These are phyloP conservation scores for Pogonus chalceus DNA, from an alignment of 1,140 invertebrate genomes.

Conservation along the genomic window DNA sequence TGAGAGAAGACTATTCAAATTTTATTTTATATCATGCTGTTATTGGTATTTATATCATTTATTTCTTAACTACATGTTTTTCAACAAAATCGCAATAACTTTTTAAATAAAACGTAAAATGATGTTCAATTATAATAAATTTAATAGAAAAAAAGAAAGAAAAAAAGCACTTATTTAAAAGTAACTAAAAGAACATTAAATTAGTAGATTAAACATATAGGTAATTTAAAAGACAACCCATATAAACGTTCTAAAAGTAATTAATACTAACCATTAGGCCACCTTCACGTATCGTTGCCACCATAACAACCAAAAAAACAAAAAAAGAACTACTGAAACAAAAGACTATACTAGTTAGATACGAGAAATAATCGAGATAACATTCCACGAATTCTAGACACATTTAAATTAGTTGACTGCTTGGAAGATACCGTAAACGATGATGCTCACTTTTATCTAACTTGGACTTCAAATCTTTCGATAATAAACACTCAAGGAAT, in stretches of 20 bases:
- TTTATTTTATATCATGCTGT: too few species aligned
- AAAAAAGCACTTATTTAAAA: too few species aligned
- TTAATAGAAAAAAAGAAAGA: too few species aligned
- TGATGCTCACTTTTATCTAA: neutral
- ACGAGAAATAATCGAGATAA: neutral
- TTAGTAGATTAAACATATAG: too few species aligned
- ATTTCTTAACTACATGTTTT: too few species aligned
- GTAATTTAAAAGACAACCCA: neutral
- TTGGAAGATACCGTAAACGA: neutral
- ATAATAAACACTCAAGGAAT: neutral
- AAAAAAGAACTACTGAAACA: neutral
- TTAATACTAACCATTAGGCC: neutral
- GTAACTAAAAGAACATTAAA: too few species aligned
- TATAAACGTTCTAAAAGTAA: neutral
- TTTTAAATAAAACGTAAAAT: too few species aligned
- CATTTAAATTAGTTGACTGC: neutral
- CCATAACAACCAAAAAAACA: neutral
- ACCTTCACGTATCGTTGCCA: neutral
- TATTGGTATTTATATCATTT: too few species aligned
- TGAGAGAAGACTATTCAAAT: too few species aligned
- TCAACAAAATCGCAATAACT: too few species aligned
- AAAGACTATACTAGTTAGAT: neutral
- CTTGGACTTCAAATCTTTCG: too few species aligned
- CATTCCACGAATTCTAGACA: conserved; percentile 1
- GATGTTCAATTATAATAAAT: too few species aligned